Evolutionary conservation across 1,140 invertebrate species (phyloP).

Genomic region (Trinorchestia longiramus): DNA sequence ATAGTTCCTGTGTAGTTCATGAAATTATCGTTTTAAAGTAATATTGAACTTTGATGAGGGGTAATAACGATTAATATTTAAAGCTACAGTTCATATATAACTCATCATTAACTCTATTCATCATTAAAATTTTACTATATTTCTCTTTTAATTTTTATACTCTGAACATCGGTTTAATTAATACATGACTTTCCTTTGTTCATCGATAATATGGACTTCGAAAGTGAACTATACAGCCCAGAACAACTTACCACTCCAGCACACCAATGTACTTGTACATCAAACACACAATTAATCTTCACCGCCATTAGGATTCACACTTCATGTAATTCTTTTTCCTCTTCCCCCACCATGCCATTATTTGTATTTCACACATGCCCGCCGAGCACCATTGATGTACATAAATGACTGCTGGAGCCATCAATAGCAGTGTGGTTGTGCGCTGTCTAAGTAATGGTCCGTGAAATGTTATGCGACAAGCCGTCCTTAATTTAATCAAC

Average conservation of each 20-base stretch:
- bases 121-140: not conserved
- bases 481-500: constrained; percentile 38
- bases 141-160: not conserved
- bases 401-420: not conserved
- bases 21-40: not conserved
- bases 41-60: not conserved
- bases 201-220: not conserved
- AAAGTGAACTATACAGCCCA: not conserved
- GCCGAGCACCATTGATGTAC: not conserved
- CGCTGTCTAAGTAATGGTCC: constrained; percentile 12
- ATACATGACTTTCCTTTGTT: not conserved
- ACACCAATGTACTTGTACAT: not conserved
- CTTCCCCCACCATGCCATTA: not conserved
- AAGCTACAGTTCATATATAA: not conserved
- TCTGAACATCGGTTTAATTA: not conserved
- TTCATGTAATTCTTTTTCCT: not conserved
- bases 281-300: not conserved
- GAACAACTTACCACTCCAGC: not conserved
- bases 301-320: not conserved
- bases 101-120: not conserved
- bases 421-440: not conserved
- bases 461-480: constrained; percentile 41
- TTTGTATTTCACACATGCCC: not conserved
- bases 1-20: not conserved
- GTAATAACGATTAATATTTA: not conserved